A percentile compares a stretch with the other conserved stretches of the same genome.
Conservation (phyloP, 2,113 vertebrate species). For the Typhlomys cinereus region DNA sequence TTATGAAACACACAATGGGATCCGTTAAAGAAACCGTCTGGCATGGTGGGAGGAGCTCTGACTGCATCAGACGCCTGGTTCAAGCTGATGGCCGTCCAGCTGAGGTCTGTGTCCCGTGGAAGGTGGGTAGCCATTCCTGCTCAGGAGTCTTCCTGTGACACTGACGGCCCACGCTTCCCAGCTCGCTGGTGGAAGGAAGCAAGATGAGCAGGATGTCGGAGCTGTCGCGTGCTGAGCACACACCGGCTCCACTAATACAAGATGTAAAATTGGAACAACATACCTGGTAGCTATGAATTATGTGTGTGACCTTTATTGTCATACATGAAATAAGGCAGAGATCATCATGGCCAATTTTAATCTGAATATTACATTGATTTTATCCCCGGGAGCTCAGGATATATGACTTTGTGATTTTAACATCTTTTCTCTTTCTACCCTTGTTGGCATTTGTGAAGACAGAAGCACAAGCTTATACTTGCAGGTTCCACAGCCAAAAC, state of each 20-base stretch:
- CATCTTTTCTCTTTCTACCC: constrained; percentile 34
- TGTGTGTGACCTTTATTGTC: constrained; percentile 15
- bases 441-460: constrained; percentile 46
- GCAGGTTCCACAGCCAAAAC: not conserved
- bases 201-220: not conserved
- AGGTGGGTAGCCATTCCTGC: not conserved
- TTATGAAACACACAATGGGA: not conserved
- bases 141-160: not conserved
- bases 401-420: constrained; percentile 34
- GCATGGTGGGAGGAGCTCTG: not conserved
- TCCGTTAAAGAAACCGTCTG: not conserved
- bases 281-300: constrained; percentile 29
- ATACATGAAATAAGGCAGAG: constrained; percentile 32
- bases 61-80: not conserved
- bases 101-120: not conserved
- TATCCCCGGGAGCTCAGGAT: not conserved
- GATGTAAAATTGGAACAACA: constrained; percentile 31
- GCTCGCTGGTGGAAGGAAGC: not conserved
- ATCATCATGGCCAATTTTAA: constrained; percentile 29
- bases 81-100: not conserved
- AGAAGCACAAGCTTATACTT: constrained; percentile 23
- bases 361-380: constrained; percentile 51
- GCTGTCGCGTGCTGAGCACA: not conserved
- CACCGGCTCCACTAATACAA: constrained; percentile 9
- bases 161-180: not conserved